phyloP scores from a whole-genome alignment of 2,888 invertebrate genomes.

The Lithophane leautieri region DNA sequence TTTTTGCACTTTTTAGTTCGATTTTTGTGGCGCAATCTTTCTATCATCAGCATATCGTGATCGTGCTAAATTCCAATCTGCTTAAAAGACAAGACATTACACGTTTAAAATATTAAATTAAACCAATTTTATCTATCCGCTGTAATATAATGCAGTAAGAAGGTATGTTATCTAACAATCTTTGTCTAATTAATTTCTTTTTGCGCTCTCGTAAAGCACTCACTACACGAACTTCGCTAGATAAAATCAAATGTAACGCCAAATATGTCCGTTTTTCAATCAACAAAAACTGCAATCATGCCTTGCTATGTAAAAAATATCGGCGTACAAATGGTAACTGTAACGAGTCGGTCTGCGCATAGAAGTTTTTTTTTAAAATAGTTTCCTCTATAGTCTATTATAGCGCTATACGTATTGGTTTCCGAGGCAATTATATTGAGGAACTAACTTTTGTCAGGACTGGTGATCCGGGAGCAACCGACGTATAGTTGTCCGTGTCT shows the following conservation, averaged over 20 bases:
- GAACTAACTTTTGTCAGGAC: neutral
- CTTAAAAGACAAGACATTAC: neutral
- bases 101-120: conserved; percentile 22
- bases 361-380: conserved; percentile 1
- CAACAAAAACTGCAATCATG: conserved; percentile 47
- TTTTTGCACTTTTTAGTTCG: neutral
- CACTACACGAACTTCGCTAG: conserved; percentile 21
- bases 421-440: conserved; percentile 13
- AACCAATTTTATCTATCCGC: conserved; percentile 28
- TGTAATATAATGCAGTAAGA: neutral
- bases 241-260: conserved; percentile 39
- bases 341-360: conserved; percentile 27
- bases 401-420: conserved; percentile 29
- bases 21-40: conserved; percentile 10
- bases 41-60: neutral
- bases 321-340: conserved; percentile 25
- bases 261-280: conserved; percentile 38
- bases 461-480: neutral
- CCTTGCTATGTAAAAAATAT: conserved; percentile 39
- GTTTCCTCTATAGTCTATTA: conserved; percentile 17
- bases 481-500: too few relatives aligned
- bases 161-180: conserved; percentile 23
- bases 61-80: neutral
- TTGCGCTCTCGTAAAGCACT: conserved; percentile 24
- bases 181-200: conserved; percentile 36